A percentile compares a stretch with the other conserved stretches of the same genome.
These are phyloP conservation scores for Aurelia aurita DNA, from an alignment of 30 jellyfish, hydroid and myxozoan genomes.

Conservation along the genomic window DNA sequence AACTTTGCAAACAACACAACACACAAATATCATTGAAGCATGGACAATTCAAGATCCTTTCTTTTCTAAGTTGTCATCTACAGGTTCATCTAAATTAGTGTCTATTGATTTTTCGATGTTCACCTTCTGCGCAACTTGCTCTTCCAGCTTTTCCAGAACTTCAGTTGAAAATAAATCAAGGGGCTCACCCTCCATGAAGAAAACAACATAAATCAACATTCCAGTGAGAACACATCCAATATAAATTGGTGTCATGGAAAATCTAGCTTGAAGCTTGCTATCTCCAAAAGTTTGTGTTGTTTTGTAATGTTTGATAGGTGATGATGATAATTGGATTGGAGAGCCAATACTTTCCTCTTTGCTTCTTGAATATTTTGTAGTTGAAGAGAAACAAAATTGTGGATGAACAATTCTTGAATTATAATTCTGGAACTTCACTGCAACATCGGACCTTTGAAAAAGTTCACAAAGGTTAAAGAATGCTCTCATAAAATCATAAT, in stretches of 20 bases:
- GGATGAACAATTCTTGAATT: too few relatives aligned
- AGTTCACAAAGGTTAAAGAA: too few relatives aligned
- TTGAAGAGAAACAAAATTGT: too few relatives aligned
- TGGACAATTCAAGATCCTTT: not conserved
- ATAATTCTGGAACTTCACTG: too few relatives aligned
- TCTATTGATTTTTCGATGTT: not conserved
- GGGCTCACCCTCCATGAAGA: conserved; percentile 32
- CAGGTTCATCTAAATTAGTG: too few relatives aligned
- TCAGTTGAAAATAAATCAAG: conserved; percentile 58
- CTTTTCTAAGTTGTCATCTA: not conserved
- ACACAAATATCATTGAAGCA: too few relatives aligned
- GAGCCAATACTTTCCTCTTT: too few relatives aligned
- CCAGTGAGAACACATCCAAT: conserved; percentile 11
- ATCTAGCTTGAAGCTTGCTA: not conserved
- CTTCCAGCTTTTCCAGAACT: conserved; percentile 16
- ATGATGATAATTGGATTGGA: conserved; percentile 47
- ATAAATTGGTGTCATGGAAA: conserved; percentile 7
- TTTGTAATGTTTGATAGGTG: conserved; percentile 46
- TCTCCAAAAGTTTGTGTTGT: conserved; percentile 57
- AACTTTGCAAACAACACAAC: too few relatives aligned
- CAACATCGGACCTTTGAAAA: too few relatives aligned
- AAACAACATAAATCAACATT: conserved; percentile 5
- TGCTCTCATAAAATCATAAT: too few relatives aligned
- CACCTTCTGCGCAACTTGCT: conserved; percentile 1
- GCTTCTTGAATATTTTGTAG: too few relatives aligned